A percentile compares a stretch with the other conserved stretches of the same genome.
These are phyloP conservation scores for Fukomys damarensis DNA, from an alignment of 2,113 vertebrate species.

Conservation along the genomic window DNA sequence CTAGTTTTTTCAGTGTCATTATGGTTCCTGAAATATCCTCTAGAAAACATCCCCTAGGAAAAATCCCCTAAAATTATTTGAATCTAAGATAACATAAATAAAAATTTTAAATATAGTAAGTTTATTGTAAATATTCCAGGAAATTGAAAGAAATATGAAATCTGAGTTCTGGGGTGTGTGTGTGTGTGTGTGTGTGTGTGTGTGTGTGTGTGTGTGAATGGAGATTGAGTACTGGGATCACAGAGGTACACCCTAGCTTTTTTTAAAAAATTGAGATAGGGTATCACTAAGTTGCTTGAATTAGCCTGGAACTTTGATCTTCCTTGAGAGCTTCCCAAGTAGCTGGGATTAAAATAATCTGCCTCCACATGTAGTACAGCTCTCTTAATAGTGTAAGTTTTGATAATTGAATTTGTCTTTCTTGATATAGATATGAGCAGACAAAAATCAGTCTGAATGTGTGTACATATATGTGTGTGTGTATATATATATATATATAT, in stretches of 20 bases:
- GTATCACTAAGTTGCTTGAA: neutral
- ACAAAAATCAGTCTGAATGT: neutral
- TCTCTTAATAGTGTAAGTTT: neutral
- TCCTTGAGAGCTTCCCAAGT: neutral
- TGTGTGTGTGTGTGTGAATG: neutral
- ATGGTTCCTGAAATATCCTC: neutral
- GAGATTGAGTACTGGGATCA: neutral
- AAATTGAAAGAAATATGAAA: slow-evolving; percentile 5
- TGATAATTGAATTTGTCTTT: neutral
- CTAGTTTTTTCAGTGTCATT: neutral
- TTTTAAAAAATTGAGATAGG: neutral
- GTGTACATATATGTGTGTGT: neutral
- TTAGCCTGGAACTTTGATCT: neutral
- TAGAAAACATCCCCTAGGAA: neutral
- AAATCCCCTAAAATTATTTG: neutral
- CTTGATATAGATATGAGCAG: neutral
- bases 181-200: neutral
- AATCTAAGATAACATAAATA: neutral
- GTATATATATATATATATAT: neutral
- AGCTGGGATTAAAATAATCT: neutral
- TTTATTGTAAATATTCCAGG: neutral
- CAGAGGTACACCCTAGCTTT: neutral
- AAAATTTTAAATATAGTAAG: neutral
- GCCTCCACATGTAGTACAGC: neutral
- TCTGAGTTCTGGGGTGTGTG: neutral